Evolutionary conservation across 1,140 invertebrate genomes (phyloP), one percentile per base, ranked within the genome.

Genomic region (Nasonia longicornis): DNA sequence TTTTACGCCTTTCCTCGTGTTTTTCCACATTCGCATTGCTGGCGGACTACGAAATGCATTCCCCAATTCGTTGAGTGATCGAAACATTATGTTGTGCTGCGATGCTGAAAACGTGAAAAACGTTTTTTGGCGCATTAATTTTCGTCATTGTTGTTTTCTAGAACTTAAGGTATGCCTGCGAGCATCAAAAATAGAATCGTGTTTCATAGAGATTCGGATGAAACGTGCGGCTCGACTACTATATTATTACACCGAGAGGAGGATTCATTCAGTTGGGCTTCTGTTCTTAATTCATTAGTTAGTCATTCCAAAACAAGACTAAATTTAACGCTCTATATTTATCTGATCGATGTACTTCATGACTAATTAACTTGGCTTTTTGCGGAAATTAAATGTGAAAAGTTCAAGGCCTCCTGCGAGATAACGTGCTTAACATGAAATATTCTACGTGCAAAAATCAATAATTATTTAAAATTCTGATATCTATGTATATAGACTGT

Each of bases 171-270:
- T 35, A 64, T 29, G 52, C 12, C 3, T 3, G 6, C 4, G 3
- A n/a, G 14, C 35, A 48, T 45, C 14, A 77, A 48, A 77, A 77
- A 77, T 70, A 77, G 76, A 77, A 69, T n/a, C 42, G 22, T 52
- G 22, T 52, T 77, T 52, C 42, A 16, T 70, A 70, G 20, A 52
- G 11, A 26, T 12, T n/a, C 26, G n/a, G 35, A 45, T 77, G 26
- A 67, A 69, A 45, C 14, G 16, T n/a, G 20, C 29, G 7, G 26
- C 8, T 11, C 2, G 12, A 45, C 63, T 77, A 45, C 63, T 77
- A 77, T 77, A 77, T 77, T 77, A 66, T 26, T 77, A 67, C 58
- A 29, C 35, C 11, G 42, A 2, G 42, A 2, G n/a, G 42, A 77
- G 2, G 64, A 67, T 45, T 20, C 26, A 66, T 58, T 58, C 52